phyloP scores from a whole-genome alignment of 2,797 vertebrate genomes.

The Melanotaenia pygmaea region DNA sequence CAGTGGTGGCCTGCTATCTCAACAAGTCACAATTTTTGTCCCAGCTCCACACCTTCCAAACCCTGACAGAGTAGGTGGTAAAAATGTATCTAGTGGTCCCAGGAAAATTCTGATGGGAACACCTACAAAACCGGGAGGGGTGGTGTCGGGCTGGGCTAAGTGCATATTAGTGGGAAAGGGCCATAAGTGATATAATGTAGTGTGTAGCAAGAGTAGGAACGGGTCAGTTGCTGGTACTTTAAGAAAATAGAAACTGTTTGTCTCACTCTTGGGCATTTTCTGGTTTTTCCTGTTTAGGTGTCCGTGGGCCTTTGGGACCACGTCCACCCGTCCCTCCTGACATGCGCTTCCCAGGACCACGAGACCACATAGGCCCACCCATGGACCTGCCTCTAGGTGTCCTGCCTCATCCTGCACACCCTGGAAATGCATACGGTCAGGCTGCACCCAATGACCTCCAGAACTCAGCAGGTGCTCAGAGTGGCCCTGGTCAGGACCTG shows the following conservation, averaged over 20 bases:
- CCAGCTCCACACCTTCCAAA: no score
- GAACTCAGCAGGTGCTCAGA: slow-evolving; percentile 70
- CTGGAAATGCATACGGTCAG: slow-evolving; percentile 45
- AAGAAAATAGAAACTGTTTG: neutral
- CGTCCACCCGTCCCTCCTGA: slow-evolving; percentile 72
- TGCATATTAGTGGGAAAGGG: no score
- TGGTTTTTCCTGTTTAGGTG: slow-evolving; percentile 38
- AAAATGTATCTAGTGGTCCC: no score
- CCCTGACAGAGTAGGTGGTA: no score
- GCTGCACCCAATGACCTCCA: slow-evolving; percentile 52
- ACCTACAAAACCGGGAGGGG: no score
- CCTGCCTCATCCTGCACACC: slow-evolving; percentile 50
- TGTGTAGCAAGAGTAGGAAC: neutral
- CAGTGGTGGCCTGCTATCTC: no score
- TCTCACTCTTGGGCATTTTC: no score
- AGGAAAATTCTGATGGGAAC: no score
- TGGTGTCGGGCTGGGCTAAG: no score
- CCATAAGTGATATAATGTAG: neutral
- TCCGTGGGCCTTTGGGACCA: slow-evolving; percentile 80
- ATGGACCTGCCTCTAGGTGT: slow-evolving; percentile 77
- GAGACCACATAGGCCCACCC: slow-evolving; percentile 76
- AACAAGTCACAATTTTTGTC: no score
- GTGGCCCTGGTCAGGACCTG: slow-evolving; percentile 55
- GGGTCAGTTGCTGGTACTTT: neutral
- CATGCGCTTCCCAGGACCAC: slow-evolving; percentile 79